These are phyloP conservation scores for Lamellibrachia satsuma DNA, from an alignment of 2,888 invertebrate species.

Conservation along the genomic window DNA sequence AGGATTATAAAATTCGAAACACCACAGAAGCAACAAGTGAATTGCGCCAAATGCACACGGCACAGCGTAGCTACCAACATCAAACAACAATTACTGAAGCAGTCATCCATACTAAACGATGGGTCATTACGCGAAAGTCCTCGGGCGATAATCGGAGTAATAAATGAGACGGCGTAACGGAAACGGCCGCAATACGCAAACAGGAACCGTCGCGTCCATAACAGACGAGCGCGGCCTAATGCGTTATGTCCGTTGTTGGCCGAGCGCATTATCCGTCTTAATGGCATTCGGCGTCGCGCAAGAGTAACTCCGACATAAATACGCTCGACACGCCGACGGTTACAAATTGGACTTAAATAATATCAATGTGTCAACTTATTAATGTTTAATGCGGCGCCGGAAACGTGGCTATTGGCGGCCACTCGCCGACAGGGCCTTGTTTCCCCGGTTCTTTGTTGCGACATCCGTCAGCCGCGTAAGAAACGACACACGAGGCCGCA, in stretches of 20 bases:
- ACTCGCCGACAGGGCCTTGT: not conserved
- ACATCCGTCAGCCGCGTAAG: not conserved
- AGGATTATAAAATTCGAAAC: not conserved
- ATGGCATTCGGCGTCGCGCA: not conserved
- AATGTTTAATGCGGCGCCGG: not conserved
- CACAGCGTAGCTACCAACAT: not conserved
- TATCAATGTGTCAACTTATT: constrained; percentile 1
- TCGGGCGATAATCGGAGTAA: not conserved
- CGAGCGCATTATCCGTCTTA: not conserved
- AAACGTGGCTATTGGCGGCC: not conserved
- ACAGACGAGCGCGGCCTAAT: not conserved
- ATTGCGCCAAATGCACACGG: not conserved
- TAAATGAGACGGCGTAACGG: not conserved
- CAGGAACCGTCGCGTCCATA: not conserved
- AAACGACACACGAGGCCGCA: not conserved
- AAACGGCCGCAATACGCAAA: not conserved
- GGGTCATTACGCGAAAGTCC: not conserved
- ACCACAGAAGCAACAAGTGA: not conserved
- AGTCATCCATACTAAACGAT: not conserved
- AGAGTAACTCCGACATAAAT: not conserved
- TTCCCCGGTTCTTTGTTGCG: not conserved
- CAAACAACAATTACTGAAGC: not conserved
- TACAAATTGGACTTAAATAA: not conserved
- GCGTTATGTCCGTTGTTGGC: not conserved
- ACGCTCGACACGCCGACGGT: not conserved